These are phyloP conservation scores for Helogale parvula DNA, from an alignment of 2,113 vertebrate genomes.

Conservation along the genomic window DNA sequence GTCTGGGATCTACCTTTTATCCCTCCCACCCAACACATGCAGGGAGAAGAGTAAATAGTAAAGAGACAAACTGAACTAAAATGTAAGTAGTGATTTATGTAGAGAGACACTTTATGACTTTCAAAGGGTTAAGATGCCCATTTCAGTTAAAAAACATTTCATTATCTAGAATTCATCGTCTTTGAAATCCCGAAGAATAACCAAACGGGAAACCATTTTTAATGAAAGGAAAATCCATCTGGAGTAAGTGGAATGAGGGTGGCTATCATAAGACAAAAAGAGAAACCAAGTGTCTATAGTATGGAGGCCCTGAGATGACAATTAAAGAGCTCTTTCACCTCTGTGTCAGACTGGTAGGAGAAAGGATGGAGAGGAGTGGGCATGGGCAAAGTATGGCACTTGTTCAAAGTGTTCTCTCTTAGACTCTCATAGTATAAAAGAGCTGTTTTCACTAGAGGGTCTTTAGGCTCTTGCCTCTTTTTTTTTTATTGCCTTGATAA, in stretches of 20 bases:
- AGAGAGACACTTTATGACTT: neutral
- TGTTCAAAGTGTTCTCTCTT: neutral
- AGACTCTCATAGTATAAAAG: constrained; percentile 29
- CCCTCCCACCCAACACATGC: neutral
- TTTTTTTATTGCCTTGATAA: constrained; percentile 71
- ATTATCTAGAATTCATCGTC: neutral
- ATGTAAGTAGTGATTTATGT: neutral
- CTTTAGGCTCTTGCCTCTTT: constrained; percentile 41
- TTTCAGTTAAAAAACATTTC: neutral
- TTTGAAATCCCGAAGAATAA: neutral
- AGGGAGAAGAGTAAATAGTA: neutral
- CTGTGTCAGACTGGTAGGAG: neutral
- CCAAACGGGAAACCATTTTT: neutral
- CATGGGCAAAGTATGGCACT: neutral
- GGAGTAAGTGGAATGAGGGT: neutral
- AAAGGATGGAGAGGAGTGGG: neutral
- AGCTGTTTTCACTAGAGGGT: constrained; percentile 19
- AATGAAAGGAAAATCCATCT: neutral
- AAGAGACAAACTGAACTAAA: neutral
- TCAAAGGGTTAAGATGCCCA: neutral
- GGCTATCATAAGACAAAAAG: neutral
- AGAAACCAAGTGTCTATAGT: neutral
- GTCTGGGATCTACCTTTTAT: neutral
- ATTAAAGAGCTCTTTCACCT: neutral
- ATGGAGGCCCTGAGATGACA: neutral